A percentile compares a stretch with the other conserved stretches of the same genome.
phyloP scores from a whole-genome alignment of 1,140 invertebrate genomes.

The Ceratina calcarata region DNA sequence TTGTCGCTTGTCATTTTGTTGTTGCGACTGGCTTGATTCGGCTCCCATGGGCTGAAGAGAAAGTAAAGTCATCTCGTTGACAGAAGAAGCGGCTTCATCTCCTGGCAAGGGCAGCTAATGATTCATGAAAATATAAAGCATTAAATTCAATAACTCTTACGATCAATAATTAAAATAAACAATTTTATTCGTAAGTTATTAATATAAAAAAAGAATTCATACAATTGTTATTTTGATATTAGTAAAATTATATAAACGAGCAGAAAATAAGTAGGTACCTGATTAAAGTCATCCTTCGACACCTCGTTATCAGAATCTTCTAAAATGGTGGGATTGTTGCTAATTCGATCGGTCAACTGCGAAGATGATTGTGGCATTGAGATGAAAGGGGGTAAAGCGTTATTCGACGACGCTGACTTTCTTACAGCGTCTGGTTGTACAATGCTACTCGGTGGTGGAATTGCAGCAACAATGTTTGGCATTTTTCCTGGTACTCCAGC shows the following conservation, averaged over 20 bases:
- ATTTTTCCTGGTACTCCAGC: conserved; percentile 49
- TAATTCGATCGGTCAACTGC: conserved; percentile 75
- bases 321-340: conserved; percentile 69
- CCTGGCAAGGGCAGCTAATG: conserved; percentile 71
- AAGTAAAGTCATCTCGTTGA: conserved; percentile 73
- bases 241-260: background rate
- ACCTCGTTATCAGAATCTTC: conserved; percentile 76
- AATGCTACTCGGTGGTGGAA: conserved; percentile 58
- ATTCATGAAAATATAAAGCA: background rate
- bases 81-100: conserved; percentile 69
- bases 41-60: conserved; percentile 66
- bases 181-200: background rate
- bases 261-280: conserved; percentile 57
- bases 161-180: background rate
- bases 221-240: background rate
- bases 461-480: conserved; percentile 57
- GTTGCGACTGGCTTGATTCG: conserved; percentile 60
- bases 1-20: conserved; percentile 70
- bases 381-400: conserved; percentile 73
- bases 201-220: background rate
- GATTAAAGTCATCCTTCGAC: conserved; percentile 72
- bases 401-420: conserved; percentile 37
- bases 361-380: conserved; percentile 75
- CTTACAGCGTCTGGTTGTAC: conserved; percentile 47
- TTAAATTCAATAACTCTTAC: background rate